Base-by-base conservation (phyloP, 1,140 invertebrate species). In the Drosophila grimshawi region DNA sequence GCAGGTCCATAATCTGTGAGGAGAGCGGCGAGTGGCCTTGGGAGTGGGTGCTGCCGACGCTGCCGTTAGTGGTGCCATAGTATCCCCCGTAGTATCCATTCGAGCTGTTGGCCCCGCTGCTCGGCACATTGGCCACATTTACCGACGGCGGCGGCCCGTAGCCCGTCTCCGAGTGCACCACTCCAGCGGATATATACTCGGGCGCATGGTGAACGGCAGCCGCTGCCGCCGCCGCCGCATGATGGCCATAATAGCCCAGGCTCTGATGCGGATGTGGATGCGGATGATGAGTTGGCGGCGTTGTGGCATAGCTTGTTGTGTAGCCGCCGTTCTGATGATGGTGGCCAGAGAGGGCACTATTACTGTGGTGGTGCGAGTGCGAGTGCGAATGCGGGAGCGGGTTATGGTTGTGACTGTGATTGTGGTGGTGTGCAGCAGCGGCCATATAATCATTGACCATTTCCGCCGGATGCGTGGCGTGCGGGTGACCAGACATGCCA, bases 371-470 rank as follows among this genome's bases (percentile, higher is more conserved):
- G 61, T 92, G 91, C 57, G 85, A 63, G 61, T 91, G 94, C 49
- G 74, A 45, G 80, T 67, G 83, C 62, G 76, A 63, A 61, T 90
- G 94, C 52, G 74, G 49, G 82, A 69, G 82, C 64, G 76, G 66
- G 33, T 33, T 33, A 5, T 33, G 33, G 39, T n/a, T 43, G 39
- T 43, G 39, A 64, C 93, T 88, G 51, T 71, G 52, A 63, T 78
- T 90, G 72, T 90, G 88, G 53, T 90, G 88, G 43, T 88, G 88
- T 29, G 69, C 78, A 11, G 68, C 78, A 53, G 66, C 78, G n/a
- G 82, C 88, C 90, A 92, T 92, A 32, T 91, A 91, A 78, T 92
- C 91, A 73, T 78, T 92, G 76, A 92, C 89, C 89, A 92, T 92
- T 74, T 92, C 91, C 73, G 91, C 89, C 66, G 90, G 89, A 79